Base-by-base conservation (phyloP, 2,888 invertebrate genomes). In the Stenurella melanura region DNA sequence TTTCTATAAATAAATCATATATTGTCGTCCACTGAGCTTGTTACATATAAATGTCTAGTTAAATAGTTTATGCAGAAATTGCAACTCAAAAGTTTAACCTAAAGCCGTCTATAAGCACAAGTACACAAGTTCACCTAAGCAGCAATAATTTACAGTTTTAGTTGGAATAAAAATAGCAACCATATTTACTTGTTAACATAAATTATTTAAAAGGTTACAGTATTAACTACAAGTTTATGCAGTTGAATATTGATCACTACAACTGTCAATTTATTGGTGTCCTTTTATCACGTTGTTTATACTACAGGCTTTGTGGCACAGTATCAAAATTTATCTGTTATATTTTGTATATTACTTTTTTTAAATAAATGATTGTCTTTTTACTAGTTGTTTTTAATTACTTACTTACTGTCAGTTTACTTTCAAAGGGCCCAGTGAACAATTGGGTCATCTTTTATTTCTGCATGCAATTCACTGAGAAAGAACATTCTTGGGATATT, bases 361-460 rank as follows among this genome's bases (percentile, higher is more conserved):
- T 34, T 30, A 63, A 54, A 63, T 72, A 72, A 63, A 72, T 63
- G 21, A 63, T 72, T 70, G 69, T 70, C 69, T 68, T 19, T 68
- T 68, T 68, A 21, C 54, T 34, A 17, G 26, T 26, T 42, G 2
- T 30, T 6, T 30, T 60, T 15, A 30, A 12, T 42, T 42, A 34
- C 7, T 34, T 34, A n/a, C n/a, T n/a, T n/a, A n/a, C n/a, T 34
- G 7, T 9, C 30, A 34, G 30, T 34, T 34, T 34, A 34, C 30
- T 5, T 34, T 34, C 3, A 34, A 34, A 4, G 21, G 21, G 4
- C 4, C 21, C 4, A n/a, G n/a, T n/a, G n/a, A n/a, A n/a, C n/a
- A n/a, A n/a, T n/a, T n/a, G n/a, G n/a, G n/a, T n/a, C n/a, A n/a
- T n/a, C n/a, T n/a, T n/a, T n/a, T n/a, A n/a, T n/a, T n/a, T n/a